Evolutionary conservation across 92 coral and sea anemone genomes (phyloP).

Genomic region (Zoanthus sansibaricus): DNA sequence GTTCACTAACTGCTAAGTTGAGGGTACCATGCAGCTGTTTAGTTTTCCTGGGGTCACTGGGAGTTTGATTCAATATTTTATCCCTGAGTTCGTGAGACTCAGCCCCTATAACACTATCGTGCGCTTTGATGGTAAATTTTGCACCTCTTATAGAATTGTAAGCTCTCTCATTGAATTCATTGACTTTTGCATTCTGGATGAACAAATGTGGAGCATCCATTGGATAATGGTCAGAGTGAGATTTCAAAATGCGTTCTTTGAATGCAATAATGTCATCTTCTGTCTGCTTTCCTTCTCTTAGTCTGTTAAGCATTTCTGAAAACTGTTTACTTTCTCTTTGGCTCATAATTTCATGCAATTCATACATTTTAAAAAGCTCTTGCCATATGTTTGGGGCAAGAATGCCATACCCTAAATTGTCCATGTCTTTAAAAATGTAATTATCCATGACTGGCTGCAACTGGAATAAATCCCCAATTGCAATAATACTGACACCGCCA

Average conservation of each 20-base stretch:
- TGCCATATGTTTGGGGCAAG: conserved; percentile 74
- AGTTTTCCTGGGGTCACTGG: conserved; percentile 70
- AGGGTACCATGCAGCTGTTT: conserved; percentile 60
- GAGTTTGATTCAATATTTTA: conserved; percentile 64
- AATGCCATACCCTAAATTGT: conserved; percentile 70
- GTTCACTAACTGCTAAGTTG: conserved; percentile 59
- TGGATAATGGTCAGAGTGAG: conserved; percentile 33
- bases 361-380: conserved; percentile 66
- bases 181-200: conserved; percentile 56
- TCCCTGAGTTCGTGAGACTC: conserved; percentile 62
- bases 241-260: conserved; percentile 47
- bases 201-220: conserved; percentile 63
- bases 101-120: conserved; percentile 68
- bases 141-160: conserved; percentile 52
- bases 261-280: conserved; percentile 55
- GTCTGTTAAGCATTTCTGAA: conserved; percentile 58
- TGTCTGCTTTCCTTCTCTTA: conserved; percentile 68
- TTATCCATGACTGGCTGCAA: conserved; percentile 73
- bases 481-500: conserved; percentile 73
- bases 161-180: conserved; percentile 63
- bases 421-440: conserved; percentile 70
- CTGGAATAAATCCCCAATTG: conserved; percentile 69
- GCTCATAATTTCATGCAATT: conserved; percentile 65
- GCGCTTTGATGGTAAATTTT: conserved; percentile 55
- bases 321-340: conserved; percentile 65